phyloP scores from a whole-genome alignment of 2,113 vertebrate species.

The Oxygymnocypris stewartii region DNA sequence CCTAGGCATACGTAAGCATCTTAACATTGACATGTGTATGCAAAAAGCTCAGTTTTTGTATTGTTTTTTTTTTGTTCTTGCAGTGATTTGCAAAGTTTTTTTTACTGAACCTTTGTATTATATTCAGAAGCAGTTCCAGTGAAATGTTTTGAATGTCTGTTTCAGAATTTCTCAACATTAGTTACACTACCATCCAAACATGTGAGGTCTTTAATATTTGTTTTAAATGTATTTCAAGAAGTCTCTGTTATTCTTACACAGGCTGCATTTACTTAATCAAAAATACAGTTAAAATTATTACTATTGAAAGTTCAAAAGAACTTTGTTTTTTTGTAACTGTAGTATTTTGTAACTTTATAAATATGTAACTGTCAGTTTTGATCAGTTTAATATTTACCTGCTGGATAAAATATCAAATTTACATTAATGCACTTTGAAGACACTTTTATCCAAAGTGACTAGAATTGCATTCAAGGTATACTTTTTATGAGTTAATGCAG shows the following conservation, averaged over 20 bases:
- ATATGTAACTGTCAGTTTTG: neutral
- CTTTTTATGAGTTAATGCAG: neutral
- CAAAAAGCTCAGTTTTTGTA: neutral
- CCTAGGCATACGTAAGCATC: neutral
- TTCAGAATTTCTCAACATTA: neutral
- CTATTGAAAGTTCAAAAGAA: too few relatives aligned
- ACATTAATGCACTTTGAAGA: neutral
- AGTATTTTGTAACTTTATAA: neutral
- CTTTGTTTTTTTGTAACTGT: too few relatives aligned
- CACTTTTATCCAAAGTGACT: neutral
- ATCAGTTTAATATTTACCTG: neutral
- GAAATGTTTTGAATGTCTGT: neutral
- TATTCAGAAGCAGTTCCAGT: neutral
- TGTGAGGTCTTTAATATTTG: neutral
- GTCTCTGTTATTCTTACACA: neutral
- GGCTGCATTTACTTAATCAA: neutral
- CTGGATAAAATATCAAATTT: neutral
- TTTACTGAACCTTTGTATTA: too few relatives aligned
- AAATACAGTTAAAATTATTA: neutral
- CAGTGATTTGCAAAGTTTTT: too few relatives aligned
- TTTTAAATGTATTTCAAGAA: neutral
- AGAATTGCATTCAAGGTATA: neutral
- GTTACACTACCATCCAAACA: neutral
- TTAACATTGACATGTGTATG: neutral
- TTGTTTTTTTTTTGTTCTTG: too few relatives aligned